Evolutionary conservation across 2,888 invertebrate genomes (phyloP), one percentile per base, ranked within the genome.

Genomic region (Amphipoea lucens): DNA sequence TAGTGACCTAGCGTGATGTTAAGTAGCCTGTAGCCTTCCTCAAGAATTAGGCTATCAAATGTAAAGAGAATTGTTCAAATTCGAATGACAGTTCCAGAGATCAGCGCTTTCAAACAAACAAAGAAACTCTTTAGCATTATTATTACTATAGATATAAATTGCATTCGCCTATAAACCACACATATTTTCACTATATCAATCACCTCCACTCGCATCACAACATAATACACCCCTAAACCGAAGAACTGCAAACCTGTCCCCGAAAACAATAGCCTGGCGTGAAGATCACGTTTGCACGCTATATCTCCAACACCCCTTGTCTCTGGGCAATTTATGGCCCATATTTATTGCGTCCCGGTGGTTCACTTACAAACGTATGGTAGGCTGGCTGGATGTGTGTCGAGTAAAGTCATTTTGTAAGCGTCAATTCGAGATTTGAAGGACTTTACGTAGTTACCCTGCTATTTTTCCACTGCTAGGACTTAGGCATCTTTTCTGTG

Each of bases 241-340:
- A 48, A 66, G 23, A 79, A 54, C 60, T 60, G 11, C n/a, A 54
- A 82, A 54, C 51, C 62, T 29, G 67, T 82, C 67, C 20, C 80
- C 62, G 29, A 80, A 80, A 76, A 82, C 82, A 82, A 82, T 12
- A 57, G 54, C 29, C 11, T 20, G 40, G 48, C 4, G 77, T 42
- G 83, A 83, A 63, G 54, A 77, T 83, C 80, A 81, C 80, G 83
- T 76, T 54, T 76, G 17, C 48, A 42, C 29, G 63, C 68, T 83
- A 57, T 77, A 83, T 83, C 48, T 69, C 29, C 63, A 23, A 77
- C 62, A 68, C 62, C 83, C 80, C 48, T 45, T 65, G 83, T 77
- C 76, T 23, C 48, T 5, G 20, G 12, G 40, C n/a, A 83, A 81
- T 81, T 83, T 81, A 81, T 78, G 51, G 78, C 69, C n/a, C 2